Conservation (phyloP, 2,888 invertebrate genomes). For the Ecliptopera silaceata region DNA sequence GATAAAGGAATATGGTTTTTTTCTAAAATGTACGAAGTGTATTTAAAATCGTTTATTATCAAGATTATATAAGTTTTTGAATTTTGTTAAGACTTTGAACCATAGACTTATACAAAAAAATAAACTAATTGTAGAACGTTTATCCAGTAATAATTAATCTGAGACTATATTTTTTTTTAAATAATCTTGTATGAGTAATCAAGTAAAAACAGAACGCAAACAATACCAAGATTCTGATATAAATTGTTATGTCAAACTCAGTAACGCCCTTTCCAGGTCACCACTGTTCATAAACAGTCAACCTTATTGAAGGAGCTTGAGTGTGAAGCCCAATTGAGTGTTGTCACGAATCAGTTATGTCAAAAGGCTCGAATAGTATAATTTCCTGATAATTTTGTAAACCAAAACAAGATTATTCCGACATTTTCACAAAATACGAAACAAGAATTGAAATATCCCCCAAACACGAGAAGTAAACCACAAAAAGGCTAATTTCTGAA, state of each 20-base stretch:
- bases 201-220: not conserved
- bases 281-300: not conserved
- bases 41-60: no score
- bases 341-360: slow-evolving; percentile 21
- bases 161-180: no score
- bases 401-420: slow-evolving; percentile 24
- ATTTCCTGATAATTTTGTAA: slow-evolving; percentile 19
- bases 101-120: no score
- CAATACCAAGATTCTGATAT: not conserved
- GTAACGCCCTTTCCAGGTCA: not conserved
- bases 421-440: slow-evolving; percentile 25
- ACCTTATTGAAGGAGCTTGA: slow-evolving; percentile 1
- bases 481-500: not conserved
- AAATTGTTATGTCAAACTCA: not conserved
- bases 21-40: no score
- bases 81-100: no score
- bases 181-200: no score
- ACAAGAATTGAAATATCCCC: slow-evolving; percentile 31
- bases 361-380: slow-evolving; percentile 5
- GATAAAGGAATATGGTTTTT: slow-evolving; percentile 8
- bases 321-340: slow-evolving; percentile 1
- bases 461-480: slow-evolving; percentile 23
- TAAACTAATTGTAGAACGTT: no score
- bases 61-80: no score
- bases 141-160: no score